These are phyloP conservation scores for Podiceps cristatus DNA, from an alignment of 2,113 vertebrate species.

Conservation along the genomic window DNA sequence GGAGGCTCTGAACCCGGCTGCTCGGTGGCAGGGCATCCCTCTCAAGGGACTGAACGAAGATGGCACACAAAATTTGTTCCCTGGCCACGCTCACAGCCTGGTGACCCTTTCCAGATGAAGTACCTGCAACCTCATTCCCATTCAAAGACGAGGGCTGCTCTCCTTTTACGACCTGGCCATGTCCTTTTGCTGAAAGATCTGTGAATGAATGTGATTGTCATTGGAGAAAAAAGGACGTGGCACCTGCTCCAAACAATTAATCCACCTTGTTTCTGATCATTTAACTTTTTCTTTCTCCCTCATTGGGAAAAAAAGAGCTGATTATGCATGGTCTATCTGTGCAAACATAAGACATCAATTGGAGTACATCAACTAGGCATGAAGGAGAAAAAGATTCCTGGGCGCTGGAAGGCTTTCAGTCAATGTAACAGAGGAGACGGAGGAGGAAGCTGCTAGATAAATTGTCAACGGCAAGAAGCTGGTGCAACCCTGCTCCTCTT, in stretches of 20 bases:
- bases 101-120: neutral
- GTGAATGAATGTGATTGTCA: neutral
- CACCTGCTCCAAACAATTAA: neutral
- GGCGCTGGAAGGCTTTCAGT: neutral
- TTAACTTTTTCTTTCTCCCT: neutral
- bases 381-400: neutral
- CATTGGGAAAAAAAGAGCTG: neutral
- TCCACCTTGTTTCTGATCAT: neutral
- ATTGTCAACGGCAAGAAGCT: neutral
- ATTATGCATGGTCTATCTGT: neutral
- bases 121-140: neutral
- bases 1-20: neutral
- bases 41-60: accelerated
- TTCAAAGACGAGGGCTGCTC: neutral
- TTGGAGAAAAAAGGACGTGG: neutral
- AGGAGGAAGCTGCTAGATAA: neutral
- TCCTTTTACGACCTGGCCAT: neutral
- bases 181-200: neutral
- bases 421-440: neutral
- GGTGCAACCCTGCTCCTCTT: neutral
- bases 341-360: neutral
- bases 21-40: neutral
- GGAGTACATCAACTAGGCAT: neutral
- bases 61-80: neutral
- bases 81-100: accelerated